A percentile compares a stretch with the other conserved stretches of the same genome.
phyloP scores from a whole-genome alignment of 2,797 vertebrate species.

The Characodon lateralis region DNA sequence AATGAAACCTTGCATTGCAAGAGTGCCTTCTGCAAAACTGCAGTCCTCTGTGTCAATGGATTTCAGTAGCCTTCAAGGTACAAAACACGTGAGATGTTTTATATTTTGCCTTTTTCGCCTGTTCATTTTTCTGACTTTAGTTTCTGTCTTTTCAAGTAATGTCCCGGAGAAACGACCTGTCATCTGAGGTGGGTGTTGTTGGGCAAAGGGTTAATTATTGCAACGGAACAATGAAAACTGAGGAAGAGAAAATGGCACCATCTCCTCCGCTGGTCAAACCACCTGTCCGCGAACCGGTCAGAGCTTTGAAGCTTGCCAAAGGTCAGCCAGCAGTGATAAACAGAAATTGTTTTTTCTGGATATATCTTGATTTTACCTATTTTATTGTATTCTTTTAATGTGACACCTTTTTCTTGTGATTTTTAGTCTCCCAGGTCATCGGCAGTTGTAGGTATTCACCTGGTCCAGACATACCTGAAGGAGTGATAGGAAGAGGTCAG shows the following conservation, averaged over 20 bases:
- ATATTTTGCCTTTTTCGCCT: background rate
- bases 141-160: conserved; percentile 55
- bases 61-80: conserved; percentile 81
- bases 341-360: background rate
- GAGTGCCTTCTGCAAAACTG: conserved; percentile 77
- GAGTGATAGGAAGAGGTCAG: conserved; percentile 89
- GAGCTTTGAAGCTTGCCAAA: conserved; percentile 80
- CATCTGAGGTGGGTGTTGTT: conserved; percentile 80
- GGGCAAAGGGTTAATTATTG: conserved; percentile 82
- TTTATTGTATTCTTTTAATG: background rate
- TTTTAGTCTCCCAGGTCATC: conserved; percentile 65
- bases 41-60: conserved; percentile 73
- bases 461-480: conserved; percentile 80
- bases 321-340: conserved; percentile 72
- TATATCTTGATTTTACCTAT: background rate
- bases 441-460: conserved; percentile 61
- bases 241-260: conserved; percentile 73
- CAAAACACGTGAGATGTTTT: background rate
- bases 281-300: conserved; percentile 73
- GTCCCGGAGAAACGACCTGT: conserved; percentile 61
- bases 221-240: conserved; percentile 74
- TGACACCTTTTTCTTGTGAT: conserved; percentile 1
- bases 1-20: conserved; percentile 64
- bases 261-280: conserved; percentile 67
- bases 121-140: background rate